These are phyloP conservation scores for Muraenolepis orangiensis DNA, from an alignment of 2,797 vertebrate genomes.

Conservation along the genomic window DNA sequence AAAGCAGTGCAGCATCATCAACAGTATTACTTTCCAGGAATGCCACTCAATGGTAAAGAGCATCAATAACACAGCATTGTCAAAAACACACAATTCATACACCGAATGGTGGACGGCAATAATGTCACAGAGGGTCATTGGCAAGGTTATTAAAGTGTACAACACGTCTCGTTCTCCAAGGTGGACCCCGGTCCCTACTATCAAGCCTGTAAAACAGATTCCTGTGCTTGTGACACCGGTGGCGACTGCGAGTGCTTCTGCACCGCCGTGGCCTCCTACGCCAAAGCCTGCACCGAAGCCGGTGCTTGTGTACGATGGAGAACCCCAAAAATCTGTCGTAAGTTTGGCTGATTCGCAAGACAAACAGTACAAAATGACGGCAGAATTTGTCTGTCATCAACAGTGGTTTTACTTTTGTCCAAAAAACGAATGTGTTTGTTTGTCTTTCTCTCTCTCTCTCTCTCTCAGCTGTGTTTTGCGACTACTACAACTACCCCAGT, in stretches of 20 bases:
- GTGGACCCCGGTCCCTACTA: slow-evolving; percentile 84
- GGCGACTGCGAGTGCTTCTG: slow-evolving; percentile 91
- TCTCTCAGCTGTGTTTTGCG: slow-evolving; percentile 88
- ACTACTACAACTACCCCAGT: slow-evolving; percentile 83
- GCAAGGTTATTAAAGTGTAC: not conserved
- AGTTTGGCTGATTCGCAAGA: slow-evolving; percentile 58
- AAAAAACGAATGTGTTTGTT: not conserved
- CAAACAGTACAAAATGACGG: not conserved
- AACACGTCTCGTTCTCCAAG: slow-evolving; percentile 57
- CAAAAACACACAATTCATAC: not conserved
- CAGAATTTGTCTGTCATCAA: not conserved
- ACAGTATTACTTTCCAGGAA: slow-evolving; percentile 70
- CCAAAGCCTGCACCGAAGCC: slow-evolving; percentile 81
- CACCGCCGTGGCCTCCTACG: slow-evolving; percentile 88
- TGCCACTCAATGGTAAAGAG: slow-evolving; percentile 80
- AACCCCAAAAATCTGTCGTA: slow-evolving; percentile 86
- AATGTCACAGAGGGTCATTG: not conserved
- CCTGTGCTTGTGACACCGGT: slow-evolving; percentile 86
- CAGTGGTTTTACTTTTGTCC: too few relatives aligned
- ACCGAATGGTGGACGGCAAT: not conserved
- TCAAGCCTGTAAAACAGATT: slow-evolving; percentile 85
- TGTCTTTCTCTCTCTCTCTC: not conserved
- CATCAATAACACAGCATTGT: not conserved
- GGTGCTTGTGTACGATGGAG: slow-evolving; percentile 85
- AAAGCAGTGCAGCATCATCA: slow-evolving; percentile 84